Evolutionary conservation across 2,888 invertebrate species (phyloP), one percentile per base, ranked within the genome.

Genomic region (Rotaria socialis): DNA sequence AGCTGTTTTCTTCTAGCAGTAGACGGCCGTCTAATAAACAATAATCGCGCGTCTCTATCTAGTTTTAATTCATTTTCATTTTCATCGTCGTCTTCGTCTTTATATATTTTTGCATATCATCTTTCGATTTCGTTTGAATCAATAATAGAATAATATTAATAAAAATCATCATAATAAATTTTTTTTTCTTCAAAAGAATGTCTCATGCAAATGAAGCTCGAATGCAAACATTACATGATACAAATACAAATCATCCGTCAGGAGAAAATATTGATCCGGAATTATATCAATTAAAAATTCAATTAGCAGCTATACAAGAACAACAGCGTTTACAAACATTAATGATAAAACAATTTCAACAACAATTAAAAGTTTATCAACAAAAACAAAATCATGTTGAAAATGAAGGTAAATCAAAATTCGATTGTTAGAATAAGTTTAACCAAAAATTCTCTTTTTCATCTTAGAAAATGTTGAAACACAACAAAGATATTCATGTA

Each of bases 301-400:
- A 58, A 27, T 67, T 86, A 52, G 67, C 84, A 67, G 84, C 60
- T 52, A 86, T 86, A 60, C 84, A 86, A 67, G 22, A 84, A 24
- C 86, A 86, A 41, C 86, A 86, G 84, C 60, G 84, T 52, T 41
- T 84, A n/a, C 86, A 86, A 55, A 52, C 84, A 16, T 60, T 84
- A 35, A 84, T 86, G 41, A 86, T 86, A 10, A 84, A 86, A 84
- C 84, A 86, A 74, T 67, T 86, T 52, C 84, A 86, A 52, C 55
- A 67, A 8, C 80, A 84, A 74, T 24, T 86, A 35, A 52, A 86
- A 80, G 11, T 47, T 24, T 80, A 80, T 80, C 80, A 80, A 80
- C 80, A 80, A 80, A 43, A 80, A 80, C 80, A 24, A 47, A 80
- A 47, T 80, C 14, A 47, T 4, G 47, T 80, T 47, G 80, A 80